Evolutionary conservation across 35 echinoderm and acorn worm genomes (phyloP).

Genomic region (Strongylocentrotus purpuratus): DNA sequence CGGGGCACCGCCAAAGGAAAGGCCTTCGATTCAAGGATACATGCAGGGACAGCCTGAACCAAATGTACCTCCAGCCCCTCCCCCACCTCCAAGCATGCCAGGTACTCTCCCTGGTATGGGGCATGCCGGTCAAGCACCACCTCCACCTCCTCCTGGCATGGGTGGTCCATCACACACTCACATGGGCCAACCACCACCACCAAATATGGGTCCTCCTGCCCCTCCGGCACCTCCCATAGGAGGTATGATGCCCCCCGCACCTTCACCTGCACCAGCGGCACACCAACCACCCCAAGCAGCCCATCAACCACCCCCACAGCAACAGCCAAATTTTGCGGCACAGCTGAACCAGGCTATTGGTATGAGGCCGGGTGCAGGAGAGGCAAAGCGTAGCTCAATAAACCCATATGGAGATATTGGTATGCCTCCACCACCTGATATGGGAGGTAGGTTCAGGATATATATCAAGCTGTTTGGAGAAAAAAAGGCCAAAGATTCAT

Average conservation of each 20-base stretch:
- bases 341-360: conserved; percentile 55
- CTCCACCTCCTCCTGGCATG: conserved; percentile 32
- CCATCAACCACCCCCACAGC: conserved; percentile 57
- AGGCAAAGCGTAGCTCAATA: conserved; percentile 20
- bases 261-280: conserved; percentile 57
- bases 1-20: conserved; percentile 37
- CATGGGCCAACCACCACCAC: conserved; percentile 64
- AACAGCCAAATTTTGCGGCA: conserved; percentile 31
- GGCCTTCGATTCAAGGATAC: conserved; percentile 21
- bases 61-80: conserved; percentile 26
- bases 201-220: conserved; percentile 51
- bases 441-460: conserved; percentile 50
- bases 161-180: conserved; percentile 22
- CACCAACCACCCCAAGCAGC: conserved; percentile 47
- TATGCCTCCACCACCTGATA: conserved; percentile 57
- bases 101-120: conserved; percentile 5
- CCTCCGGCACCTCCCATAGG: conserved; percentile 63
- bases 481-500: not conserved
- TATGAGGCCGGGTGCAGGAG: conserved; percentile 6
- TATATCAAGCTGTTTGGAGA: not conserved
- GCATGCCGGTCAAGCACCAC: not conserved
- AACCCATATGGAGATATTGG: conserved; percentile 55
- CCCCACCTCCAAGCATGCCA: conserved; percentile 50
- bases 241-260: conserved; percentile 55
- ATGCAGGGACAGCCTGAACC: conserved; percentile 36